phyloP scores from a whole-genome alignment of 1,140 invertebrate genomes.

The Planococcus citri region DNA sequence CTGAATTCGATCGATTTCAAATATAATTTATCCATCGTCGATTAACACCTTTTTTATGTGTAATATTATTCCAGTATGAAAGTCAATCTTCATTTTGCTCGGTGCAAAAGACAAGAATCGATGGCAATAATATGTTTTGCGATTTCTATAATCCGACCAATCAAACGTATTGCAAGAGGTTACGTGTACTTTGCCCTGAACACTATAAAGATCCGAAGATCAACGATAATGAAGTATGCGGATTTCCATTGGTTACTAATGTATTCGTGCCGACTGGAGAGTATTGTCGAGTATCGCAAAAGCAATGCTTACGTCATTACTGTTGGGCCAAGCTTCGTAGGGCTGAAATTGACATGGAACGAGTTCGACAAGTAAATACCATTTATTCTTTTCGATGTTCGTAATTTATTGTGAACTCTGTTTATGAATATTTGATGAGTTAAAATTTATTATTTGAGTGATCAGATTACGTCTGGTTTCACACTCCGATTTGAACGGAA shows the following conservation, averaged over 20 bases:
- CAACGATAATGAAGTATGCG: constrained; percentile 70
- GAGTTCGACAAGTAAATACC: constrained; percentile 45
- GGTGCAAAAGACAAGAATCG: constrained; percentile 83
- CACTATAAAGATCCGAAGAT: constrained; percentile 94
- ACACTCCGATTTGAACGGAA: no score
- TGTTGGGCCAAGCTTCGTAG: constrained; percentile 90
- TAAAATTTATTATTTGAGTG: neutral
- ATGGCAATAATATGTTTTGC: constrained; percentile 94
- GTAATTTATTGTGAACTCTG: neutral
- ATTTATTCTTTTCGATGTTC: constrained; percentile 13
- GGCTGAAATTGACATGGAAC: constrained; percentile 65
- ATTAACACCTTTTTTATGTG: neutral
- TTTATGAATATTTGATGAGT: neutral
- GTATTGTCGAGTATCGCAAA: constrained; percentile 77
- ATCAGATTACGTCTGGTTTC: neutral
- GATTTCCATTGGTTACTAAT: constrained; percentile 73
- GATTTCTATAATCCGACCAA: constrained; percentile 86
- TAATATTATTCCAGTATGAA: constrained; percentile 57
- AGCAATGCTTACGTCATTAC: constrained; percentile 81
- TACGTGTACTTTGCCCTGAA: constrained; percentile 92
- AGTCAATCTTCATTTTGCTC: constrained; percentile 94
- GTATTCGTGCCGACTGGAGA: constrained; percentile 66
- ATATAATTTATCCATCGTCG: neutral
- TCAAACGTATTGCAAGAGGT: constrained; percentile 87
- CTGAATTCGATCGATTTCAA: neutral